Evolutionary conservation across 2,113 vertebrate genomes (phyloP).

Genomic region (Salminus brasiliensis): DNA sequence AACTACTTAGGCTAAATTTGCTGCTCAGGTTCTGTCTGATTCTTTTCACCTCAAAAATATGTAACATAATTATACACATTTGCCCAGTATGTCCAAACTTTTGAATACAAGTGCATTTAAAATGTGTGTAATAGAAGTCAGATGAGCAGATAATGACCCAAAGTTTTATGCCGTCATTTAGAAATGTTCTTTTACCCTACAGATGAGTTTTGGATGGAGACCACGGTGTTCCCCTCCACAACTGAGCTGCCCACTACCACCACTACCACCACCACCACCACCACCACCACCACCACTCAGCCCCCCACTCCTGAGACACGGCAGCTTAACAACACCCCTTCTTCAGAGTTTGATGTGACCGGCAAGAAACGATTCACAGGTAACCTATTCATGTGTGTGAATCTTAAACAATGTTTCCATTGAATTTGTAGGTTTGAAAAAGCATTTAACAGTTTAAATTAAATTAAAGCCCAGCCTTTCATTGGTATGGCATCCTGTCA

Average conservation of each 20-base stretch:
- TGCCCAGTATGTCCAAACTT: no score
- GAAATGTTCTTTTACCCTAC: slow-evolving; percentile 52
- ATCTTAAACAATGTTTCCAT: background rate
- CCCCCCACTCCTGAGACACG: slow-evolving; percentile 60
- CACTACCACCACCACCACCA: slow-evolving; percentile 60
- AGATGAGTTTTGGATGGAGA: slow-evolving; percentile 74
- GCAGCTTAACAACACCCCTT: slow-evolving; percentile 74
- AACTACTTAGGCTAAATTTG: no score
- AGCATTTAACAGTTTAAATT: background rate
- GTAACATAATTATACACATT: no score
- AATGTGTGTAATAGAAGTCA: background rate
- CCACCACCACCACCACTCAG: slow-evolving; percentile 58
- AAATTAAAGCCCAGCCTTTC: background rate
- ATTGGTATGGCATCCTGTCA: background rate
- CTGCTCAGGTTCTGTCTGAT: no score
- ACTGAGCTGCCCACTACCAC: slow-evolving; percentile 63
- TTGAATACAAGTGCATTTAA: no score
- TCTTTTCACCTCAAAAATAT: no score
- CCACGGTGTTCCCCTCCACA: slow-evolving; percentile 71
- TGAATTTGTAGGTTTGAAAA: background rate
- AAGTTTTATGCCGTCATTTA: background rate
- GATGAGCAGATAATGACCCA: background rate
- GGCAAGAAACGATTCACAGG: slow-evolving; percentile 94
- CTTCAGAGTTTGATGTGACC: slow-evolving; percentile 84
- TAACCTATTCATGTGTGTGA: slow-evolving; percentile 59